These are phyloP conservation scores for Meliscaeva auricollis DNA, from an alignment of 2,888 invertebrate genomes.

Conservation along the genomic window DNA sequence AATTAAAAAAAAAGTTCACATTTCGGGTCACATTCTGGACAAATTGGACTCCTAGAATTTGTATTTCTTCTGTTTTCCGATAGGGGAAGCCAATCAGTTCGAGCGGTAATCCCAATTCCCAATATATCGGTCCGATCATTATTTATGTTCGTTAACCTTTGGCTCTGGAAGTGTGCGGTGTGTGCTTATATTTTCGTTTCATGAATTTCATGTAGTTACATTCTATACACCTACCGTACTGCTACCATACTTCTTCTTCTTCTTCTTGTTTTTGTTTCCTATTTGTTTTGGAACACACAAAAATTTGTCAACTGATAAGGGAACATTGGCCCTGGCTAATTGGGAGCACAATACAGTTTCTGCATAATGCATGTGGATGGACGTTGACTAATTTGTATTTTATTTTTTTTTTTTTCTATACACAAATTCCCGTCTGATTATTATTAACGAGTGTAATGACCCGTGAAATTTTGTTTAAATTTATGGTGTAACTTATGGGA, in stretches of 20 bases:
- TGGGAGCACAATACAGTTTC: constrained; percentile 63
- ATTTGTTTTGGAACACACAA: constrained; percentile 61
- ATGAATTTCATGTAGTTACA: constrained; percentile 8
- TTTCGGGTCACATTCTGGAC: constrained; percentile 53
- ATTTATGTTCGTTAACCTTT: constrained; percentile 75
- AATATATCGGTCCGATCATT: constrained; percentile 57
- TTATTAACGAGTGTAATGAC: constrained; percentile 55
- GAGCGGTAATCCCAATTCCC: constrained; percentile 49
- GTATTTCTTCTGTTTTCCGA: constrained; percentile 13
- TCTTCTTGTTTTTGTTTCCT: constrained; percentile 33
- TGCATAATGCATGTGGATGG: constrained; percentile 65
- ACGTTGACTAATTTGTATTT: constrained; percentile 44
- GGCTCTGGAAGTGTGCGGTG: constrained; percentile 11
- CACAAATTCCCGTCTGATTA: not conserved
- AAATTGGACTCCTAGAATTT: constrained; percentile 54
- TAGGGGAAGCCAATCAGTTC: constrained; percentile 13
- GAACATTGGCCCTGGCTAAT: constrained; percentile 72
- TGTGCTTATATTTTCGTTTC: constrained; percentile 16
- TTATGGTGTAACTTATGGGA: constrained; percentile 51
- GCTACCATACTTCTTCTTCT: too few species aligned
- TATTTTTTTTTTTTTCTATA: not conserved
- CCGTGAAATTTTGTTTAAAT: constrained; percentile 53
- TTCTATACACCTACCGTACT: not conserved
- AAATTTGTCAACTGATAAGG: constrained; percentile 74
- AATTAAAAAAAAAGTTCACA: constrained; percentile 47